Percentiles rank a stretch among this genome's conserved stretches.
These are phyloP conservation scores for Sminthopsis crassicaudata DNA, from an alignment of 2,113 vertebrate genomes.

Conservation along the genomic window DNA sequence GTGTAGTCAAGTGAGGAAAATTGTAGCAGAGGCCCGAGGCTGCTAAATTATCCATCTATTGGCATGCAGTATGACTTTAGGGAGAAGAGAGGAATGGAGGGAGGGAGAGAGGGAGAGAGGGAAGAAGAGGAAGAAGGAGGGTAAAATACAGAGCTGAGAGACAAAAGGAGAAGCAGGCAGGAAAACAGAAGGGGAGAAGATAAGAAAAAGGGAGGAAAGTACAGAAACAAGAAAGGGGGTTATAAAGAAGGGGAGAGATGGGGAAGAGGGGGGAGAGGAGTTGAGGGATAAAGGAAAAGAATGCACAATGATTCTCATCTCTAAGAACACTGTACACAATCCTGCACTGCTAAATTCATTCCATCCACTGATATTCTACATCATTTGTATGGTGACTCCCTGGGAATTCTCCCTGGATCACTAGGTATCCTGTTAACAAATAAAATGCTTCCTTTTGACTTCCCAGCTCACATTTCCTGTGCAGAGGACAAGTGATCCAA, in stretches of 20 bases:
- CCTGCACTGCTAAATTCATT: neutral
- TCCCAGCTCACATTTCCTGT: slow-evolving; percentile 27
- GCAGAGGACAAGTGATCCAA: slow-evolving; percentile 46
- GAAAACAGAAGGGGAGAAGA: too few species aligned
- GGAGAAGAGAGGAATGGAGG: neutral
- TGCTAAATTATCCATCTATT: slow-evolving; percentile 40
- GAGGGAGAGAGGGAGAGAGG: neutral
- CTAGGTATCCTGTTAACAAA: slow-evolving; percentile 23
- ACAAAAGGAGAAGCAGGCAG: neutral
- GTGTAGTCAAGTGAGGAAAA: slow-evolving; percentile 56
- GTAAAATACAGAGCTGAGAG: too few species aligned
- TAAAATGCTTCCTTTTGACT: slow-evolving; percentile 14
- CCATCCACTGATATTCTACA: neutral
- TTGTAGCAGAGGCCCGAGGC: slow-evolving; percentile 11
- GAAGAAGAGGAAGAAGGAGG: neutral
- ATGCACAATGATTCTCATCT: neutral
- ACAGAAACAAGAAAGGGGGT: neutral
- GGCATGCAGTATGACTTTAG: neutral
- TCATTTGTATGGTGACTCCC: neutral
- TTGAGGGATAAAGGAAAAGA: neutral
- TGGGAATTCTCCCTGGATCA: slow-evolving; percentile 3
- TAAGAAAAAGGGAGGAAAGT: neutral
- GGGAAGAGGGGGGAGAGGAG: neutral
- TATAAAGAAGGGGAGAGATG: neutral
- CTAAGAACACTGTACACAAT: neutral